Evolutionary conservation across 2,888 invertebrate genomes (phyloP).

Genomic region (Megastigmus dorsalis): DNA sequence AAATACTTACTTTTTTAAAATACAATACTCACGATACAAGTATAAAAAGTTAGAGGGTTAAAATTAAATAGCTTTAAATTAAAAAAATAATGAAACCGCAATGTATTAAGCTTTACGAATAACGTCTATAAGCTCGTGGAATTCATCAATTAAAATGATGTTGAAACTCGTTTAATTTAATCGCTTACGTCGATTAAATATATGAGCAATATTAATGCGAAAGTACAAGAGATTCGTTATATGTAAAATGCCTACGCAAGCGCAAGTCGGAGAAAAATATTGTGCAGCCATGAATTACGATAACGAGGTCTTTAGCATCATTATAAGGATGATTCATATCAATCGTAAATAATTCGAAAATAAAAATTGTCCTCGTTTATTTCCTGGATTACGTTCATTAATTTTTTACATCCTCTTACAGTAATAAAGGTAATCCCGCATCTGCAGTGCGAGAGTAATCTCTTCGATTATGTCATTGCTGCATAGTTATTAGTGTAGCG

Average conservation of each 20-base stretch:
- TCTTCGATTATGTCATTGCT: conserved; percentile 3
- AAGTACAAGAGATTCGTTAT: too few relatives aligned
- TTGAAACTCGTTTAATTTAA: not conserved
- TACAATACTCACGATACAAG: too few relatives aligned
- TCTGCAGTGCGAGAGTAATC: not conserved
- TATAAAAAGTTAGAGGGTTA: too few relatives aligned
- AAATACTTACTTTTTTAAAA: too few relatives aligned
- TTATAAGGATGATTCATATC: conserved; percentile 12
- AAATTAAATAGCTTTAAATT: too few relatives aligned
- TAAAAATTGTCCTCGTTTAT: conserved; percentile 16
- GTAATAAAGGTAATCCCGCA: conserved; percentile 33
- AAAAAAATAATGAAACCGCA: too few relatives aligned
- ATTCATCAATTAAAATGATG: conserved; percentile 2
- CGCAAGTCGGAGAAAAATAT: conserved; percentile 1
- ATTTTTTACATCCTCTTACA: conserved; percentile 45
- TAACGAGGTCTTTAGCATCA: conserved; percentile 20
- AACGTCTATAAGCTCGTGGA: not conserved
- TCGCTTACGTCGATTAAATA: not conserved
- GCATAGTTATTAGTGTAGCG: not conserved
- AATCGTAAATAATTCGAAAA: conserved; percentile 30
- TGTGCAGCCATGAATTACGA: conserved; percentile 3
- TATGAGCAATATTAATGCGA: too few relatives aligned
- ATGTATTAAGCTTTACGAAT: too few relatives aligned
- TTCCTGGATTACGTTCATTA: conserved; percentile 30
- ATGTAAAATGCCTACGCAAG: not conserved